Conservation (phyloP, 2,888 invertebrate genomes). For the Drosophila diplacantha region DNA sequence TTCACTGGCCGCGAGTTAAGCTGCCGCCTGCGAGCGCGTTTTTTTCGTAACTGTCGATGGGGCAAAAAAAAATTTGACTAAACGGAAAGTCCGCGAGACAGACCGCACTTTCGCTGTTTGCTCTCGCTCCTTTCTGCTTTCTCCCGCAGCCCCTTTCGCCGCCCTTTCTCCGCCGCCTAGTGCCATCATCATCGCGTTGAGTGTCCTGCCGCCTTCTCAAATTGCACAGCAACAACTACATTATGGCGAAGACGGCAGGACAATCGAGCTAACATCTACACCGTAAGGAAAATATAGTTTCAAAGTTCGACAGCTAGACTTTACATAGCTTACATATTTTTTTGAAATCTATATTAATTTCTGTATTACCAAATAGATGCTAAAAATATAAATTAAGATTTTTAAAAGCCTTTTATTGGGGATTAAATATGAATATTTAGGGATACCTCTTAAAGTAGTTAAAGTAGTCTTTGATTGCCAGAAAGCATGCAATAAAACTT, state of each 20-base stretch:
- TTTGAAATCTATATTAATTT: background rate
- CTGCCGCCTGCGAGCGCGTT: conserved; percentile 65
- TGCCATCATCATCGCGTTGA: conserved; percentile 42
- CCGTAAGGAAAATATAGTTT: background rate
- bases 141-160: background rate
- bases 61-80: conserved; percentile 53
- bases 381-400: background rate
- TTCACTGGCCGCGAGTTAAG: conserved; percentile 31
- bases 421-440: too few species aligned
- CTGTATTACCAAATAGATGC: too few species aligned
- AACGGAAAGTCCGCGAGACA: conserved; percentile 40
- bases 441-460: background rate
- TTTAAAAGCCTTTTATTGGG: background rate
- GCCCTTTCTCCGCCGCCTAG: conserved; percentile 38
- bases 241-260: conserved; percentile 20
- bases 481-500: background rate
- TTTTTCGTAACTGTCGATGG: conserved; percentile 61
- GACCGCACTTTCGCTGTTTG: conserved; percentile 42
- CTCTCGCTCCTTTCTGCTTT: conserved; percentile 26
- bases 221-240: conserved; percentile 61
- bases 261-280: conserved; percentile 35
- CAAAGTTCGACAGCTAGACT: accelerated
- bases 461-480: accelerated
- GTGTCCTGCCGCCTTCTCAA: conserved; percentile 64
- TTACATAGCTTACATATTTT: too few species aligned